A percentile compares a stretch with the other conserved stretches of the same genome.
phyloP scores from a whole-genome alignment of 2,888 invertebrate genomes.

The Pristionchus maxplancki region DNA sequence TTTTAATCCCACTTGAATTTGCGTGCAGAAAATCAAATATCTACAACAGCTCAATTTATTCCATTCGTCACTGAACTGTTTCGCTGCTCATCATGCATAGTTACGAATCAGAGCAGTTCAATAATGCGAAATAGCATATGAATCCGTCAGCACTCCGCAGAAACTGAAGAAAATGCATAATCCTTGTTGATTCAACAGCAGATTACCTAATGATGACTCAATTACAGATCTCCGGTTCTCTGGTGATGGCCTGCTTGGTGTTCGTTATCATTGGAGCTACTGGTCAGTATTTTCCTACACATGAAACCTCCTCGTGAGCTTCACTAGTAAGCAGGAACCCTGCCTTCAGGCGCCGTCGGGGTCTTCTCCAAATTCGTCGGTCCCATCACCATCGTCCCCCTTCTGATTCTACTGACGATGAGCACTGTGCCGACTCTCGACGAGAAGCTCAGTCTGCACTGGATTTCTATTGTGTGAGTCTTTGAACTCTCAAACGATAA shows the following conservation, averaged over 20 bases:
- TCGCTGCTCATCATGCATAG: neutral
- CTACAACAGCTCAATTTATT: no score
- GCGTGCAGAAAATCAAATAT: no score
- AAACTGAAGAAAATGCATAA: no score
- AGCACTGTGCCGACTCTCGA: conserved; percentile 70
- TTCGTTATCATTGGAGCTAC: conserved; percentile 70
- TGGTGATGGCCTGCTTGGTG: conserved; percentile 68
- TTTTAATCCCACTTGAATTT: no score
- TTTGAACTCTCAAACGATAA: neutral
- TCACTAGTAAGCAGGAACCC: neutral
- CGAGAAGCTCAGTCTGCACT: conserved; percentile 69
- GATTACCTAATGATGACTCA: neutral
- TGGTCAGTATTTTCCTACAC: conserved; percentile 55
- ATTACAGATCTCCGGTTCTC: conserved; percentile 71
- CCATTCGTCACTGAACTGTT: neutral
- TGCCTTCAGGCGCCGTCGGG: conserved; percentile 59
- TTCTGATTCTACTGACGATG: conserved; percentile 70
- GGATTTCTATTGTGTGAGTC: conserved; percentile 72
- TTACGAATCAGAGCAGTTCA: no score
- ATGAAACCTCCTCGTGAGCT: neutral
- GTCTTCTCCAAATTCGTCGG: conserved; percentile 69
- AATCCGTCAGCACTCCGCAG: no score
- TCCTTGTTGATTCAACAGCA: no score
- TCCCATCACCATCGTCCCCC: conserved; percentile 74
- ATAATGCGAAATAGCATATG: no score